phyloP scores from a whole-genome alignment of 2,113 vertebrate genomes.

The Psophia crepitans region DNA sequence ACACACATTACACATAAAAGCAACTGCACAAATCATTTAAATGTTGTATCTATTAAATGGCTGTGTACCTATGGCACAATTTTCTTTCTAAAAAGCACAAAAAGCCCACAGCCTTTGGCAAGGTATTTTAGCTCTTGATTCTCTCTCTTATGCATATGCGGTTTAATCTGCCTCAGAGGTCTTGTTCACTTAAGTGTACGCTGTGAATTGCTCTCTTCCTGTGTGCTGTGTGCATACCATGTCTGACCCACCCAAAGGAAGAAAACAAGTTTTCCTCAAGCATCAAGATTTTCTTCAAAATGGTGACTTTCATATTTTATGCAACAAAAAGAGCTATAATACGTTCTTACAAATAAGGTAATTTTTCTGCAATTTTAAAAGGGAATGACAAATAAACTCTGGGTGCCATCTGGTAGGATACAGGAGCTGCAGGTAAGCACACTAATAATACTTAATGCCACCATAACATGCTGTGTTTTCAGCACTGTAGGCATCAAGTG shows the following conservation, averaged over 20 bases:
- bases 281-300: background rate
- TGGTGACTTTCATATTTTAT: background rate
- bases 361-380: background rate
- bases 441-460: slow-evolving; percentile 37
- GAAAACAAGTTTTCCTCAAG: background rate
- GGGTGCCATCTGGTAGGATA: slow-evolving; percentile 33
- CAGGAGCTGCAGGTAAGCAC: slow-evolving; percentile 47
- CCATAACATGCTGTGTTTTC: slow-evolving; percentile 22
- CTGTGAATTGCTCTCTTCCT: background rate
- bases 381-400: background rate
- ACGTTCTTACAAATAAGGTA: background rate
- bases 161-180: slow-evolving; percentile 39
- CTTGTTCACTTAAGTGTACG: background rate
- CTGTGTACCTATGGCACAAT: background rate
- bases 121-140: background rate
- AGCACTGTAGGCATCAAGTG: slow-evolving; percentile 34
- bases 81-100: background rate
- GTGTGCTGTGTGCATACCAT: background rate
- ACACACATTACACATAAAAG: background rate
- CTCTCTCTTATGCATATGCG: background rate
- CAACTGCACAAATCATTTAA: background rate
- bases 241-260: background rate
- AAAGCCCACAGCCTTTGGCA: background rate
- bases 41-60: slow-evolving; percentile 4
- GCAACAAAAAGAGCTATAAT: background rate